phyloP scores from a whole-genome alignment of 2,888 invertebrate genomes.

The Synanthedon andrenaeformis region DNA sequence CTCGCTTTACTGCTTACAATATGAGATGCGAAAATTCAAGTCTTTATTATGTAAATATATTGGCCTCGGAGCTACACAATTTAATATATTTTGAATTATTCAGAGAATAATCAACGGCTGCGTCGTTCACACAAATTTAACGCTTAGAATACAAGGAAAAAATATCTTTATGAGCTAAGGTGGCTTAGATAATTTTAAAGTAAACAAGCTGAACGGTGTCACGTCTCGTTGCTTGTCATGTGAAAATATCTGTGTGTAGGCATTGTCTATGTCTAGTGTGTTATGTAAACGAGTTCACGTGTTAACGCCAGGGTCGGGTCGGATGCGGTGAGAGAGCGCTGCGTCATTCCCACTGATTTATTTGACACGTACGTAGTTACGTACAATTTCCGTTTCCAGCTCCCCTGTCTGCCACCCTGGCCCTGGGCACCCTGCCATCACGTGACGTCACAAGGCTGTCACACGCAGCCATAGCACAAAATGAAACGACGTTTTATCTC shows the following conservation, averaged over 20 bases:
- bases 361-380: slow-evolving; percentile 19
- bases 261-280: not conserved
- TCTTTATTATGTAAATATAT: slow-evolving; percentile 37
- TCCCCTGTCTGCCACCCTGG: slow-evolving; percentile 5
- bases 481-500: slow-evolving; percentile 45
- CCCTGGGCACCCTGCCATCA: slow-evolving; percentile 11
- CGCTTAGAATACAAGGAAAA: not conserved
- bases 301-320: not conserved
- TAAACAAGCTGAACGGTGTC: not conserved
- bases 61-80: slow-evolving; percentile 25
- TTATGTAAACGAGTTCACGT: not conserved
- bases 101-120: slow-evolving; percentile 24
- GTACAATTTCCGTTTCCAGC: slow-evolving; percentile 4
- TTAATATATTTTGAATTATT: slow-evolving; percentile 35
- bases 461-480: slow-evolving; percentile 32
- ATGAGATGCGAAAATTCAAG: slow-evolving; percentile 17
- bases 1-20: slow-evolving; percentile 18
- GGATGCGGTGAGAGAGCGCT: slow-evolving; percentile 8
- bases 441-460: slow-evolving; percentile 39
- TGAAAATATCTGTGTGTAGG: not conserved
- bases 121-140: slow-evolving; percentile 19
- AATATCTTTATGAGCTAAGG: not conserved
- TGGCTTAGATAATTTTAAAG: not conserved
- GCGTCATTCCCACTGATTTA: slow-evolving; percentile 26
- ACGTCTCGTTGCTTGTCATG: not conserved